Base-by-base conservation (phyloP, 1,140 invertebrate genomes). In the Nasonia longicornis region DNA sequence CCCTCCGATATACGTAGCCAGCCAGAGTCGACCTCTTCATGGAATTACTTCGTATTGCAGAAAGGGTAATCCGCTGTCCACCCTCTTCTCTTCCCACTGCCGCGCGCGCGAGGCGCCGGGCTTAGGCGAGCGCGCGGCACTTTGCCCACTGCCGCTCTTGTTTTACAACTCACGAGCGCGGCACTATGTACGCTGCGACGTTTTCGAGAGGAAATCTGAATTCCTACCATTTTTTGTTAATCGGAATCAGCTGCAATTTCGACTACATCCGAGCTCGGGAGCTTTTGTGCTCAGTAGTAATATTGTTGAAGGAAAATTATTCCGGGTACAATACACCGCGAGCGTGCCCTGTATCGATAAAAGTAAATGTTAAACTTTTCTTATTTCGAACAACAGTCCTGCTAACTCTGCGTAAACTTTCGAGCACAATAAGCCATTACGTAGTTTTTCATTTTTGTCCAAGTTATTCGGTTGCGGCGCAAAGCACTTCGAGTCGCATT, bases 71-170 rank as follows among this genome's bases (percentile, higher is more conserved):
- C 77, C 77, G 63, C 77, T 73, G 77, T 78, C 81, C 81, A 74
- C 75, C 76, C 81, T 74, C 70, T 69, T 81, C 52, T 58, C 52
- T 58, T 58, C 45, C 22, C 22, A 11, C 16, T 38, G 38, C 31
- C 4, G 16, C 8, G 38, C 66, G 42, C 58, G 78, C 69, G 35
- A 64, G 31, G n/a, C 42, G 69, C 38, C 67, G 85, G 80, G 85
- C 86, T 86, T 82, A 69, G 79, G 42, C 74, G 26, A n/a, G 20
- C 16, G 58, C 26, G 52, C 26, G 42, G 64, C 72, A 76, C 66
- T 75, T 73, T 82, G 82, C 84, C 83, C 82, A 77, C 78, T 78
- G 82, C 82, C 70, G 72, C 80, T 75, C 71, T 75, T 79, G 71
- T 79, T 79, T 82, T 69, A 69, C 77, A 74, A 42, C 69, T 77